Percentiles rank a stretch among this genome's conserved stretches.
These are phyloP conservation scores for Nymphalis io DNA, from an alignment of 1,140 invertebrate species.

Conservation along the genomic window DNA sequence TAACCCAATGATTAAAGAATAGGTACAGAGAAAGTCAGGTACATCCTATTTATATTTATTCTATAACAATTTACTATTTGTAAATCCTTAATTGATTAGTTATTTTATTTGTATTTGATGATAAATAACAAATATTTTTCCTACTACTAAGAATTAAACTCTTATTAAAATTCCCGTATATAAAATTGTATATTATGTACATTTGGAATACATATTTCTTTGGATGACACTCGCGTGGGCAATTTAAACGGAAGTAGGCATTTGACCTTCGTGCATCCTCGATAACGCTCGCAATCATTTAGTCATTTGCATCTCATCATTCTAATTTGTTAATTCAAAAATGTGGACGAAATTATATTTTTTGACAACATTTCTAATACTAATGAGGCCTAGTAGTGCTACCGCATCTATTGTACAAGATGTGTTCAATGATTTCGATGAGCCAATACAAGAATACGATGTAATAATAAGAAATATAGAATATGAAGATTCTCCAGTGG, in stretches of 20 bases:
- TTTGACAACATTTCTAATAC: constrained; percentile 9
- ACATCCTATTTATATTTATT: no score
- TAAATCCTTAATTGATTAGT: no score
- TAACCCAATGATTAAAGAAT: no score
- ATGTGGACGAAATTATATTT: constrained; percentile 39
- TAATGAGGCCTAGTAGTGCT: constrained; percentile 5
- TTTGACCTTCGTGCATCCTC: constrained; percentile 34
- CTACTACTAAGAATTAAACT: neutral
- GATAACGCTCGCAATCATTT: constrained; percentile 18
- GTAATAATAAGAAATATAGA: constrained; percentile 46
- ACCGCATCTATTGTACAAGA: constrained; percentile 36
- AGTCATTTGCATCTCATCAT: neutral
- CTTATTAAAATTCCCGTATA: neutral
- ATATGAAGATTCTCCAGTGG: constrained; percentile 54
- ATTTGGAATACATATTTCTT: neutral
- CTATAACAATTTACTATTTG: no score
- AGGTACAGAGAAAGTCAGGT: no score
- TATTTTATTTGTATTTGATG: no score
- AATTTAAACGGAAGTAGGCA: constrained; percentile 28
- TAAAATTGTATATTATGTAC: neutral
- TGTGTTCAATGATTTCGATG: constrained; percentile 30
- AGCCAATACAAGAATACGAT: constrained; percentile 43
- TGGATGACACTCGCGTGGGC: constrained; percentile 25
- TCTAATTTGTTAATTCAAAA: constrained; percentile 23
- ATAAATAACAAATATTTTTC: no score